phyloP scores from a whole-genome alignment of 2,888 invertebrate species.

The Ptilodon capucinus region DNA sequence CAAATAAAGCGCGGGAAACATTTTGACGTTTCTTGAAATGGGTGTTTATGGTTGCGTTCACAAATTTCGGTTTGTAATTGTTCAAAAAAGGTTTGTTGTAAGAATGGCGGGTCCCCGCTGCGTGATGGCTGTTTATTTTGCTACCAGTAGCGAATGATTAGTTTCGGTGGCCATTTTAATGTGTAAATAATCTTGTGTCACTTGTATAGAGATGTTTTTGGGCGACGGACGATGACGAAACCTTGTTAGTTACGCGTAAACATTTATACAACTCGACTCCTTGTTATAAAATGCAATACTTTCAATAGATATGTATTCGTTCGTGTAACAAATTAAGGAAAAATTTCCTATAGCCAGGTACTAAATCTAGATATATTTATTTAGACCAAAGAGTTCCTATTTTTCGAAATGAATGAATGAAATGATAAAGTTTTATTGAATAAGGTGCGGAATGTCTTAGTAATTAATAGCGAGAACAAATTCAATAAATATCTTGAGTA shows the following conservation, averaged over 20 bases:
- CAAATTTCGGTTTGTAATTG: conserved; percentile 56
- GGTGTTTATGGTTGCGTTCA: conserved; percentile 64
- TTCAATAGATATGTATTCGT: too few relatives aligned
- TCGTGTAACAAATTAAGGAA: too few relatives aligned
- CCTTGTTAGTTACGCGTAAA: conserved; percentile 43
- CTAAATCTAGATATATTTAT: too few relatives aligned
- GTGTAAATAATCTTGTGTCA: conserved; percentile 70
- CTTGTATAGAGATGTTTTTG: conserved; percentile 39
- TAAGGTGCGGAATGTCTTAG: too few relatives aligned
- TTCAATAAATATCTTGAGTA: too few relatives aligned
- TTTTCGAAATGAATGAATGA: too few relatives aligned
- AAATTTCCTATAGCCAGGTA: too few relatives aligned
- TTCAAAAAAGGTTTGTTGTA: conserved; percentile 61
- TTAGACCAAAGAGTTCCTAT: too few relatives aligned
- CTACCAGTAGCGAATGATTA: conserved; percentile 78
- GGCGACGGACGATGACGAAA: conserved; percentile 46
- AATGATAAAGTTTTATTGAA: too few relatives aligned
- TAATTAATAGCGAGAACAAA: too few relatives aligned
- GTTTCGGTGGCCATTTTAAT: conserved; percentile 70
- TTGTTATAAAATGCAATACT: neutral
- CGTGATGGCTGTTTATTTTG: conserved; percentile 55
- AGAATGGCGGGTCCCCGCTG: conserved; percentile 61
- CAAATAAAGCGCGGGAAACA: conserved; percentile 61
- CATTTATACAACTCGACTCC: conserved; percentile 1
- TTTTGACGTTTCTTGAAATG: conserved; percentile 65